Base-by-base conservation (phyloP, 2,888 invertebrate species). In the Drosophila koepferae region DNA sequence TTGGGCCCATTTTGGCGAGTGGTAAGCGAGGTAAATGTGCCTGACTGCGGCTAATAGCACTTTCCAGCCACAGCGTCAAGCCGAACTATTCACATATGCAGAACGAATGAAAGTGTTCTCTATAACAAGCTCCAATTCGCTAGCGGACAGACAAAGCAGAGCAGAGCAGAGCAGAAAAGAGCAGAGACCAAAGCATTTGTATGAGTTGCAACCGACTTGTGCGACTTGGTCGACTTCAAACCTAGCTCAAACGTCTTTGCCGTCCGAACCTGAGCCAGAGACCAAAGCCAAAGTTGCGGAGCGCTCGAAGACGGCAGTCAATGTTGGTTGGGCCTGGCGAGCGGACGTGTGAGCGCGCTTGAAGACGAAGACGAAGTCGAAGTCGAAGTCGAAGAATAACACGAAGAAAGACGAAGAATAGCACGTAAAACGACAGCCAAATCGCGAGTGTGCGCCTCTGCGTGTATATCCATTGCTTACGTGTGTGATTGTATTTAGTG, bases 101-200 rank as follows among this genome's bases (percentile, higher is more conserved):
- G 88, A 89, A 89, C 77, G 89, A 86, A 86, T 87, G 86, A 86
- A 86, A 90, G 90, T 90, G 86, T 90, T 86, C 90, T 86, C 64
- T 67, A 58, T 62, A 66, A 56, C 66, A 78, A 79, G 69, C 72
- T 81, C 82, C 74, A 81, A 74, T 82, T 80, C 79, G 75, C 78
- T 65, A 23, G 53, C 76, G 49, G 76, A 66, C 76, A 58, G 55
- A 49, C 44, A 43, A 20, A 55, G 55, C 72, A 16, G 28, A 49
- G 48, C 49, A n/a, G 48, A 28, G 23, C 46, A 44, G 12, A 18
- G 43, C 12, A 3, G 28, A 28, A 8, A 10, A 20, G 44, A 41
- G 16, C 40, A 12, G 55, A 23, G 60, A 2, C 64, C 41, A 43
- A 72, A 62, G 58, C 38, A 49, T 66, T 67, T 66, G 81, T 72